Percentiles rank a stretch among this genome's conserved stretches.
Conservation (phyloP, 2,888 invertebrate genomes). For the Trachelus troglodyta region DNA sequence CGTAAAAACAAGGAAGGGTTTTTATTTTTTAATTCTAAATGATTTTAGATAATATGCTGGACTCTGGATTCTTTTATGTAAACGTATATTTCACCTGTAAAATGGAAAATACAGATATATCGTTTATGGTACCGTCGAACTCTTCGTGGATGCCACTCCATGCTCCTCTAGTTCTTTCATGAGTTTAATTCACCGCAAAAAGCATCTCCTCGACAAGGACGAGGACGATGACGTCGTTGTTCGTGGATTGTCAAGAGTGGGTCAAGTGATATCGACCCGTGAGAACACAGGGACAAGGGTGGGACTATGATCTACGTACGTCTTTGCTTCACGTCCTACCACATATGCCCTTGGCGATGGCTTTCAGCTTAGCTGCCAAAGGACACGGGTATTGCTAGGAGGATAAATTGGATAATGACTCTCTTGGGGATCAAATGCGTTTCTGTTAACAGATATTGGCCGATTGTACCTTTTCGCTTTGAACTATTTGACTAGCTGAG, state of each 20-base stretch:
- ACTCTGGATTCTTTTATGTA: not conserved
- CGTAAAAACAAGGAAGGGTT: not conserved
- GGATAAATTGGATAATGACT: not conserved
- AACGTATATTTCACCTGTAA: not conserved
- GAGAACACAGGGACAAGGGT: not conserved
- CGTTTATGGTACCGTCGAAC: not conserved
- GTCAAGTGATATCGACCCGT: constrained; percentile 54
- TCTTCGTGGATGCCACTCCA: not conserved
- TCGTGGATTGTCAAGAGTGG: constrained; percentile 36
- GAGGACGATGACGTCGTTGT: not conserved
- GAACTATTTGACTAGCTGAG: not conserved
- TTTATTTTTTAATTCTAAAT: not conserved
- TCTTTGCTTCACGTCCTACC: not conserved
- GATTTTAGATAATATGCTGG: not conserved
- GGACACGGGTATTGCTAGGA: not conserved
- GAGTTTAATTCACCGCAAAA: not conserved
- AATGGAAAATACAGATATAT: not conserved
- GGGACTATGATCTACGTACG: not conserved
- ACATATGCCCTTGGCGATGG: not conserved
- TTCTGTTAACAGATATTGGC: not conserved
- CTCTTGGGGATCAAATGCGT: not conserved
- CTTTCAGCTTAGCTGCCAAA: not conserved
- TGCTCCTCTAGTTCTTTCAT: not conserved
- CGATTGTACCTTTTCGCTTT: not conserved
- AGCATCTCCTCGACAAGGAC: not conserved